Conservation (phyloP, 2,888 invertebrate species). For the Sesia bembeciformis region DNA sequence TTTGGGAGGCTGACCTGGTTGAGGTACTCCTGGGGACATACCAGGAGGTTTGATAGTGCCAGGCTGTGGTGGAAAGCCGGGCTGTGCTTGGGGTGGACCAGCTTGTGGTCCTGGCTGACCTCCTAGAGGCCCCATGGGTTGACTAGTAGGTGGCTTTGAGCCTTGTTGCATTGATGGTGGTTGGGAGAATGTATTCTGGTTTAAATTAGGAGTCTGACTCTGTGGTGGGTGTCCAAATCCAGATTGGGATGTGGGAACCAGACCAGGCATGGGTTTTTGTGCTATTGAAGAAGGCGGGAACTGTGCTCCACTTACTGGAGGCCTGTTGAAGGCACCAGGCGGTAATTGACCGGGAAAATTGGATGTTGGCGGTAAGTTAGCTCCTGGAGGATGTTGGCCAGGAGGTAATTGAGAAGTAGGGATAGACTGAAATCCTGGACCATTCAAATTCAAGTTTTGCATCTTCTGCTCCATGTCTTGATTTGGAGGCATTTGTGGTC, state of each 20-base stretch:
- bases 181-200: conserved; percentile 1
- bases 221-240: conserved; percentile 4
- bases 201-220: conserved; percentile 6
- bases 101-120: neutral
- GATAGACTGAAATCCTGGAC: conserved; percentile 38
- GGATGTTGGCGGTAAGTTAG: conserved; percentile 33
- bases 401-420: conserved; percentile 49
- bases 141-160: conserved; percentile 1
- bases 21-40: neutral
- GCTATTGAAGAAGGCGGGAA: neutral
- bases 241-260: conserved; percentile 9
- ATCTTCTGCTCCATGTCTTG: conserved; percentile 60
- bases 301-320: conserved; percentile 5
- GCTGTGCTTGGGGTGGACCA: neutral
- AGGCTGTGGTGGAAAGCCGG: neutral
- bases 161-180: conserved; percentile 1
- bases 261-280: conserved; percentile 3
- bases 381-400: conserved; percentile 30
- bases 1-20: conserved; percentile 3
- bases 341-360: conserved; percentile 38
- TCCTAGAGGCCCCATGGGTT: neutral
- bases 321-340: conserved; percentile 21
- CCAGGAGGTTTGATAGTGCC: neutral
- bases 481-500: conserved; percentile 23
- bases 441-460: conserved; percentile 60